Base-by-base conservation (phyloP, 2,113 vertebrate genomes). In the Sisor rabdophorus region DNA sequence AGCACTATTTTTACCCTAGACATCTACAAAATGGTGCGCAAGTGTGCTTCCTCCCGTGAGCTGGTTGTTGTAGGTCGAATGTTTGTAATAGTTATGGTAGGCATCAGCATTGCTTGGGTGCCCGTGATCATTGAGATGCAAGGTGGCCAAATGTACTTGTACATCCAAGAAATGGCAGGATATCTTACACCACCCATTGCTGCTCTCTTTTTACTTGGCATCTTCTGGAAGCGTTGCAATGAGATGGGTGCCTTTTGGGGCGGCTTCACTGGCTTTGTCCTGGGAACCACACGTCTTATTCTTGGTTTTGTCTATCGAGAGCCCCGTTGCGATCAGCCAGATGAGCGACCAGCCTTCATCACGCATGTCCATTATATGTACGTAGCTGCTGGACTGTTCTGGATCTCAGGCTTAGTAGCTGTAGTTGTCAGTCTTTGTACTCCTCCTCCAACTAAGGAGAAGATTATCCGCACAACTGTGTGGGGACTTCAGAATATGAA, bases 1-100 rank as follows among this genome's bases (percentile, higher is more conserved):
- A 98, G 97, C 87, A 99, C 96, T 80, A 98, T 99, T 80, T 99
- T 99, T 88, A 99, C 97, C 0, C 93, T 99, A 56, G 97, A 99
- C 30, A 91, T 99, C 75, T 99, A 99, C 91, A 93, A 96, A 54
- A 95, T 93, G 5, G 54, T 94, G 56, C 92, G 95, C 32, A 91
- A 82, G 78, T 87, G 81, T 0, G 93, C 96, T 0, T 90, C 93
- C 0, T 95, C 96, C 80, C 90, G 93, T 2, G 97, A 99, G 81
- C 92, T 99, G 26, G 92, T 99, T 88, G 64, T 95, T 3, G 94
- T 98, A 22, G 97, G 97, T 30, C 93, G 96, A 75, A 67, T 98
- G 53, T 99, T 98, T 82, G 95, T 98, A 79, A 91, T 96, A 6
- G 73, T 97, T 83, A 99, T 99, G 97, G 97, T 99, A 81, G 88